Evolutionary conservation across 2,888 invertebrate genomes (phyloP), one percentile per base, ranked within the genome.

Genomic region (Ptychoptera contaminata): DNA sequence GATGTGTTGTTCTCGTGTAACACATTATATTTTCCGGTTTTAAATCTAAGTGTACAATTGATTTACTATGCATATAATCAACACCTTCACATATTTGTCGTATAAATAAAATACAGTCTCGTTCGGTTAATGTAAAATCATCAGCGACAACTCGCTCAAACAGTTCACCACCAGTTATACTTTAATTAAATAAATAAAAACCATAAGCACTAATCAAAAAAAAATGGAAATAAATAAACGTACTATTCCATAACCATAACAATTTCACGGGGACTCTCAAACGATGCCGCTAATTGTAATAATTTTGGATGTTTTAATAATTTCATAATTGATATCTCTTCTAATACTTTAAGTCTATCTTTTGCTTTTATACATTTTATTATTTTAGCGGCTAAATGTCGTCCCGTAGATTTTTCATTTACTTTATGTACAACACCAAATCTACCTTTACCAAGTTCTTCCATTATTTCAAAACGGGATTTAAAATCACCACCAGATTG

Each of bases 1-100:
- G 77, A 67, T 90, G 76, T 9, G 88, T 87, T 36, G 83, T 83
- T 47, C 82, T 72, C 5, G 83, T 82, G 43, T 84, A 75, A 63
- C 92, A 94, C 72, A 96, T 81, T 44, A 96, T 91, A 61, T 96
- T 96, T 65, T 94, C 94, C 0, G 94, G 93, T 75, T 94, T 94
- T 48, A 94, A 66, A 63, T 94, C 93, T 51, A 94, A 67, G 65
- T 94, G 94, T 37, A 90, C 82, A 47, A 94, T 77, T 50, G 76
- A 77, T 55, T 79, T 77, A 16, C 72, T 68, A 62, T 94, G 94
- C 77, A 96, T 86, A 58, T 90, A 94, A 42, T 77, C 74, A 5
- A 93, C 82, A 2, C 88, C 94, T 57, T 88, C 86, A 63, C 90
- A 90, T 41, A 93, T 88, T 65, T 94, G 93, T 37, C 82, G 72